These are phyloP conservation scores for Dichetophora obliterata DNA, from an alignment of 2,888 invertebrate species.

Conservation along the genomic window DNA sequence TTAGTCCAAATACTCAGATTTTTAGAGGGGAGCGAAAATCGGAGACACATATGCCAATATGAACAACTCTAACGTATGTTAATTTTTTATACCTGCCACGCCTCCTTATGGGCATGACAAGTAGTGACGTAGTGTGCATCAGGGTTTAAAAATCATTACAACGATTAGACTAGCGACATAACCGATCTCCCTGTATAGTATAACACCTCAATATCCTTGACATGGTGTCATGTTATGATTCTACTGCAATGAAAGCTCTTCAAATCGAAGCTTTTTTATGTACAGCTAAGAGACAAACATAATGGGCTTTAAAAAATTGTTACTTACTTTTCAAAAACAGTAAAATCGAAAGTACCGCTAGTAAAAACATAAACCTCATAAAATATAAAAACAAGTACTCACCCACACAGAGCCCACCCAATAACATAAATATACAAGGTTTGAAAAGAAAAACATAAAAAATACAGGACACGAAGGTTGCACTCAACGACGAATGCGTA, in stretches of 20 bases:
- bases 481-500: background rate
- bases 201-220: too few species aligned
- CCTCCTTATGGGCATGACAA: too few species aligned
- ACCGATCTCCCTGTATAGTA: too few species aligned
- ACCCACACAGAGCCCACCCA: background rate
- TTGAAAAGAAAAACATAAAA: background rate
- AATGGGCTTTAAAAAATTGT: background rate
- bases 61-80: too few species aligned
- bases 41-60: too few species aligned
- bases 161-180: too few species aligned
- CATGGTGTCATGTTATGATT: too few species aligned
- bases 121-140: too few species aligned
- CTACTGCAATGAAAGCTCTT: background rate
- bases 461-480: background rate
- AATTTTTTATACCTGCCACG: too few species aligned
- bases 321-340: background rate
- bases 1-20: too few species aligned
- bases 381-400: conserved; percentile 32
- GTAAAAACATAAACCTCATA: background rate
- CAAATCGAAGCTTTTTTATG: background rate
- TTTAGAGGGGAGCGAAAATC: too few species aligned
- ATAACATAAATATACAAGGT: background rate
- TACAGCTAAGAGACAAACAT: background rate
- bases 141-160: too few species aligned
- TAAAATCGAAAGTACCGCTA: background rate